Base-by-base conservation (phyloP, 1,140 invertebrate species). In the Mycetomoellerius zeteki region DNA sequence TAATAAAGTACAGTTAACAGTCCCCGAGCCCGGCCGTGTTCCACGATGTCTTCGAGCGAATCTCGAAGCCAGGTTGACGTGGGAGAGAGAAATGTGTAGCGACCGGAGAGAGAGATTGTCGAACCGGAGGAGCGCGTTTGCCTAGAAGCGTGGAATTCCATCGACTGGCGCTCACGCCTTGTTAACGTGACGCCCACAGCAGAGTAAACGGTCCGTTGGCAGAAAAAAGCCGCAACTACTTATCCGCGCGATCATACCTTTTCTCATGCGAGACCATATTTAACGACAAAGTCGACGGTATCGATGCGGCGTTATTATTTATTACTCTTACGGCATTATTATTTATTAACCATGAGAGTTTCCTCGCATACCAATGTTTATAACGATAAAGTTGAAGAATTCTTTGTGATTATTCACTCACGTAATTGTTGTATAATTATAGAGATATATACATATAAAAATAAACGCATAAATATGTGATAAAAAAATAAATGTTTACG, bases 1-100 rank as follows among this genome's bases (percentile, higher is more conserved):
- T 86, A 86, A 86, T 86, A 88, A 86, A 85, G 77, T 88, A 86
- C 77, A 72, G 86, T 88, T 67, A 77, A 85, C 86, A 69, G 67
- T 75, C 52, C 60, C 8, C 50, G 64, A 16, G 33, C 24, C 27
- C 16, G 47, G 19, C 84, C 47, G 37, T 60, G 33, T 52, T 62
- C n/a, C 24, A 21, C 43, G 50, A 73, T 14, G 37, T 73, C 33
- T 58, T 47, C 16, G 30, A 73, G 21, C 69, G n/a, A 47, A 58
- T 58, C 77, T 43, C 37, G 37, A 43, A 43, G 12, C 27, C 58
- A 24, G 24, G 47, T 21, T 56, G 37, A 67, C 58, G n/a, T 19
- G 30, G 24, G 43, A 27, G 43, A 80, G 77, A 78, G 24, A 78
- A 30, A 80, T 67, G 50, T 54, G 62, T 56, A 71, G 50, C 64